Evolutionary conservation across 1,140 invertebrate species (phyloP), one percentile per base, ranked within the genome.

Genomic region (Phymorhynchus buccinoides): DNA sequence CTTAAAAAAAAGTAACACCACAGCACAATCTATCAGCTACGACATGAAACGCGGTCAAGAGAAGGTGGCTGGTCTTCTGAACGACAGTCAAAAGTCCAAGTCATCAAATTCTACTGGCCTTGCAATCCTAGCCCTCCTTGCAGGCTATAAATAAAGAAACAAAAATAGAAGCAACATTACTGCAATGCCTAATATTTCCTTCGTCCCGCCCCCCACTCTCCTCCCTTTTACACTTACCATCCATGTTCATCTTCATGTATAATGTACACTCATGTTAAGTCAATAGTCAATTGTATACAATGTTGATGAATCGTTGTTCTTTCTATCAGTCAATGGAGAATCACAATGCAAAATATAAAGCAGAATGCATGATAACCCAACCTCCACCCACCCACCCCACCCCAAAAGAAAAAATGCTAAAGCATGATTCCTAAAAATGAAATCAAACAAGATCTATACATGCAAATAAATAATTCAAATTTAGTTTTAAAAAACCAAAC

Each of bases 81-180:
- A 37, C 73, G 35, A 81, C 52, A 71, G 62, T 83, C 62, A 83
- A 71, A 83, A 83, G 66, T 83, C 77, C 84, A 86, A 82, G 83
- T 84, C 81, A 73, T 89, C 84, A 87, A 87, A 85, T 87, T 88
- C 83, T 82, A 88, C 89, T 87, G 86, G 86, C 87, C 89, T 90
- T 84, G 83, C 86, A 79, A 84, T 84, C 73, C 56, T 84, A 84
- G 84, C 84, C 73, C 83, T 84, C 86, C 83, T 84, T 73, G 89
- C 75, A 77, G 86, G 89, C 89, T 90, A 90, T 62, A 88, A 88
- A 85, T 77, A 62, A 84, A 85, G 86, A 78, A 87, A 85, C 88
- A 39, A 88, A 42, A 84, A 79, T 83, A 73, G 68, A 37, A 86
- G 71, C 56, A 71, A 66, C 68, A 44, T 83, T 83, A 71, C 62